Evolutionary conservation across 2,888 invertebrate genomes (phyloP), one percentile per base, ranked within the genome.

Genomic region (Graphium colonna): DNA sequence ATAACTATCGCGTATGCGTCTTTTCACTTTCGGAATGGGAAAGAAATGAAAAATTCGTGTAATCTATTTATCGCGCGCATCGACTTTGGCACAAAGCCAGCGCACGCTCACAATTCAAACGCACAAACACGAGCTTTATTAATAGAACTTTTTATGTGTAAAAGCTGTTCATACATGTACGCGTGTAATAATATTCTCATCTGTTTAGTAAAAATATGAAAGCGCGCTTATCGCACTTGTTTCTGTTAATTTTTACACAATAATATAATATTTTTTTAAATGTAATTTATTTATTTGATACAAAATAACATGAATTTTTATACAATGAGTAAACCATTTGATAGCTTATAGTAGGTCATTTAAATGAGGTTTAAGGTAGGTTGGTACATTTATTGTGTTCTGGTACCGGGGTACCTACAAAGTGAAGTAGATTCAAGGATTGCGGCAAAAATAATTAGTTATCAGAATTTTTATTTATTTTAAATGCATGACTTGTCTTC

Each of bases 21-120:
- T 74, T 71, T 75, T 71, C 68, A 61, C 74, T 79, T 80, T 72
- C 67, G 71, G 69, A 69, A 70, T 75, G 68, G n/a, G 77, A 82
- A 81, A 82, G 81, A 80, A 79, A 70, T 79, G 73, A 78, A 84
- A 80, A 82, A 79, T 73, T 59, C 64, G 72, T 71, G 70, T 60
- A 54, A 73, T 79, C 67, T 86, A 86, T 87, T 82, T 77, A 77
- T 40, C 49, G 79, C 68, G 66, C 82, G 84, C 77, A 63, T 60
- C 61, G 59, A 55, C 46, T 41, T 67, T 88, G 89, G 88, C 83
- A 55, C 17, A n/a, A 52, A 63, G 84, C 89, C 88, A 88, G 69
- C 75, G 64, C 75, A 66, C 79, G 75, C 69, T 79, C 82, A 82
- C 85, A 82, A 85, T 83, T 75, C 80, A 83, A 81, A 79, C 83